phyloP scores from a whole-genome alignment of 2,888 invertebrate species.

The Cataglyphis altisquamis region DNA sequence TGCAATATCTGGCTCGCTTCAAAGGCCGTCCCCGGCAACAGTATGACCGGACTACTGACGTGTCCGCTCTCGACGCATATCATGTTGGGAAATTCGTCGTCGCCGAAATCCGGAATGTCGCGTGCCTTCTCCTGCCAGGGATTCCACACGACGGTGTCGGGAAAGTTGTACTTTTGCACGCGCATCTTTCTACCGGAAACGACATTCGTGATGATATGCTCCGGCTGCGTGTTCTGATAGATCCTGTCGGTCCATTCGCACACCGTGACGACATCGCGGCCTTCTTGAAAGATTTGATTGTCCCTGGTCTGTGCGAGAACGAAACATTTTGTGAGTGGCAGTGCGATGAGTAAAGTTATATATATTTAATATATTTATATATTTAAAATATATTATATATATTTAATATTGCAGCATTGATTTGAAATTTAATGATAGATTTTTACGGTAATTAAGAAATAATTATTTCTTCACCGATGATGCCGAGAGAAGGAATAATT shows the following conservation, averaged over 20 bases:
- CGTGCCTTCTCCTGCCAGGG: conserved; percentile 98
- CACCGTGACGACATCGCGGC: conserved; percentile 95
- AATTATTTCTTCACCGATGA: neutral
- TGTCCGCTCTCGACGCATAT: conserved; percentile 98
- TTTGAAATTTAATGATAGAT: neutral
- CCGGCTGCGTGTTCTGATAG: conserved; percentile 97
- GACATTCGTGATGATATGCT: conserved; percentile 97
- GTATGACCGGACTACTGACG: conserved; percentile 94
- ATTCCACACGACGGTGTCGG: conserved; percentile 99
- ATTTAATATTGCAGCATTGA: neutral
- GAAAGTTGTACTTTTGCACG: conserved; percentile 97
- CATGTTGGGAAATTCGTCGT: conserved; percentile 98
- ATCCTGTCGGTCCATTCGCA: conserved; percentile 97
- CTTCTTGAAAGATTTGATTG: conserved; percentile 95
- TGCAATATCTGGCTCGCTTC: conserved; percentile 96
- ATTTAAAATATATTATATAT: too few relatives aligned
- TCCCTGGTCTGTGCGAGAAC: conserved; percentile 91
- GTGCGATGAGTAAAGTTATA: neutral
- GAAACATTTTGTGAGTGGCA: neutral
- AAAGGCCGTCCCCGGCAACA: conserved; percentile 96
- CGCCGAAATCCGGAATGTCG: conserved; percentile 97
- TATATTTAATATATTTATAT: too few relatives aligned
- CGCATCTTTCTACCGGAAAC: conserved; percentile 97
- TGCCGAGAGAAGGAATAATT: neutral
- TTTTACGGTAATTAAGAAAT: neutral